Conservation (phyloP, 2,113 vertebrate genomes). For the Coptodon bakossiorum region DNA sequence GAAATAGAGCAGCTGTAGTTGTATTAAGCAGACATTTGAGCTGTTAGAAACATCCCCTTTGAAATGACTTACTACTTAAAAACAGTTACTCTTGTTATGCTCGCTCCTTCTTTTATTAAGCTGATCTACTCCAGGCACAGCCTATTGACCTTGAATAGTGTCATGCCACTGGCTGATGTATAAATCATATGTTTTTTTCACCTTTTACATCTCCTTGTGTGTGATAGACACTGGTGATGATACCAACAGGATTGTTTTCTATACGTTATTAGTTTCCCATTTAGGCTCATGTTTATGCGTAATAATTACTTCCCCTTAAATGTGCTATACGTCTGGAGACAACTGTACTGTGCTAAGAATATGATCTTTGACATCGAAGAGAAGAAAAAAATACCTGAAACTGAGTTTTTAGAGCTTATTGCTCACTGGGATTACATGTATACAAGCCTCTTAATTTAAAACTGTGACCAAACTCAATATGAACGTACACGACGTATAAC, state of each 20-base stretch:
- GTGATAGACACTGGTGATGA: not conserved
- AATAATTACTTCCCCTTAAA: not conserved
- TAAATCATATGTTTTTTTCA: not conserved
- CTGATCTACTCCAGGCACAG: not conserved
- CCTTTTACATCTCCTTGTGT: not conserved
- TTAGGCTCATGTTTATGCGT: not conserved
- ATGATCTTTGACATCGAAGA: not conserved
- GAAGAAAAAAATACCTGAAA: not conserved
- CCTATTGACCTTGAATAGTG: not conserved
- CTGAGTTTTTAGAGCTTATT: not conserved
- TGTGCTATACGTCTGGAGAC: not conserved
- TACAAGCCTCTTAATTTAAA: not conserved
- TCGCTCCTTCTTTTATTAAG: not conserved
- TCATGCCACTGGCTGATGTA: not conserved
- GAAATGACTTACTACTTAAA: not conserved
- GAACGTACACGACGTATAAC: not conserved
- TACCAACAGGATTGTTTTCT: not conserved
- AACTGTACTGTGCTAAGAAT: not conserved
- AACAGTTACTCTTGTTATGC: not conserved
- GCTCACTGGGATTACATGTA: not conserved
- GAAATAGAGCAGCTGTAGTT: not conserved
- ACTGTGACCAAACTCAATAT: not conserved
- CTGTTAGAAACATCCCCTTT: not conserved
- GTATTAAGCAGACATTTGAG: not conserved
- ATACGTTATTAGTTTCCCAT: not conserved